phyloP scores from a whole-genome alignment of 2,797 vertebrate genomes.

The Lutjanus argentimaculatus region DNA sequence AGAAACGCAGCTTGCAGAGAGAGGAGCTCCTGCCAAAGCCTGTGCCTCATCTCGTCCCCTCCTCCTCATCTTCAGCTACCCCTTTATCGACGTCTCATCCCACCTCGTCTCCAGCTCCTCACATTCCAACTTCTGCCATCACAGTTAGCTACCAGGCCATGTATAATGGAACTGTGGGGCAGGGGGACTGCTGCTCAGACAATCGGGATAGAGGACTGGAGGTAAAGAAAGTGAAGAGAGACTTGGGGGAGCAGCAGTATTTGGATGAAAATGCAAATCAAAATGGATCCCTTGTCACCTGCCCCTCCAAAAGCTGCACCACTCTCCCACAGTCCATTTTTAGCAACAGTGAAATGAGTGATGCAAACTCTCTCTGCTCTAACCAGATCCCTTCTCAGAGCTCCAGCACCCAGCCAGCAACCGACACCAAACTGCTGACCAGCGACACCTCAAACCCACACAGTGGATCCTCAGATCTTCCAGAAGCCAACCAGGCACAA shows the following conservation, averaged over 20 bases:
- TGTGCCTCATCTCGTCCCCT: conserved; percentile 67
- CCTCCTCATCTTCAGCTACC: conserved; percentile 48
- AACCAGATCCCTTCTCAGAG: conserved; percentile 56
- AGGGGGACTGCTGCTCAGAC: conserved; percentile 71
- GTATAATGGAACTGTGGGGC: conserved; percentile 84
- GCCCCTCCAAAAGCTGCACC: conserved; percentile 60
- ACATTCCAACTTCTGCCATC: conserved; percentile 56
- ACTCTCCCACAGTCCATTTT: conserved; percentile 56
- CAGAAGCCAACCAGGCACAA: conserved; percentile 64
- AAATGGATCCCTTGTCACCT: conserved; percentile 73
- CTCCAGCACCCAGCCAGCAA: conserved; percentile 47
- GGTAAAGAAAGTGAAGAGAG: conserved; percentile 93
- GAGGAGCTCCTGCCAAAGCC: conserved; percentile 80
- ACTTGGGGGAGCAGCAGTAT: conserved; percentile 77
- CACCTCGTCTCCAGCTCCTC: conserved; percentile 50
- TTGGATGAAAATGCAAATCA: conserved; percentile 79
- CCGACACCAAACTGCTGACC: conserved; percentile 50
- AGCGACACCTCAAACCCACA: conserved; percentile 49
- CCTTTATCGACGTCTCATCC: conserved; percentile 51
- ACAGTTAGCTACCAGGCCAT: conserved; percentile 80
- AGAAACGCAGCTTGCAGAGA: conserved; percentile 91
- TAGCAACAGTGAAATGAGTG: conserved; percentile 60
- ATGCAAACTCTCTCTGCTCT: conserved; percentile 34
- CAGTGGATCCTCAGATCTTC: conserved; percentile 52
- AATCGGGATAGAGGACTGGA: conserved; percentile 82